Conservation (phyloP, 1,140 invertebrate species). For the Saccostrea echinata region DNA sequence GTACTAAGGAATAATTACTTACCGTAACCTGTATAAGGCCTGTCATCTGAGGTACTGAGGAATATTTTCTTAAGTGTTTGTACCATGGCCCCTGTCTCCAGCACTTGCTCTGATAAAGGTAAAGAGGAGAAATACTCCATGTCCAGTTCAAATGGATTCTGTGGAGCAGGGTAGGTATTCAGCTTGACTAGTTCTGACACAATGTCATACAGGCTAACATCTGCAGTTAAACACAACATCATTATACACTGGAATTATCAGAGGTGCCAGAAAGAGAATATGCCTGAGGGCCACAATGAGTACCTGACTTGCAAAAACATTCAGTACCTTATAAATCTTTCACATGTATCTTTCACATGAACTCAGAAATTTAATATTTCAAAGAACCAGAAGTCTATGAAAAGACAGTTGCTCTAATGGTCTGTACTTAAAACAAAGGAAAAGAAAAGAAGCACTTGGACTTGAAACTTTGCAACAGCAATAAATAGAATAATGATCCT, state of each 20-base stretch:
- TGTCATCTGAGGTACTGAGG: slow-evolving; percentile 66
- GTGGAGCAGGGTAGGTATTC: slow-evolving; percentile 73
- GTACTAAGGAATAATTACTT: background rate
- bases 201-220: slow-evolving; percentile 58
- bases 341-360: too few relatives aligned
- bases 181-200: slow-evolving; percentile 72
- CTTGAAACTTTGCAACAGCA: too few relatives aligned
- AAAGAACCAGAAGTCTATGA: too few relatives aligned
- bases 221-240: background rate
- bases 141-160: slow-evolving; percentile 75
- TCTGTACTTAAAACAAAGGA: too few relatives aligned
- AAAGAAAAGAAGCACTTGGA: too few relatives aligned
- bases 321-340: too few relatives aligned
- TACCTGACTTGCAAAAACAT: too few relatives aligned
- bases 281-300: too few relatives aligned
- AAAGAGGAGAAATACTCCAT: slow-evolving; percentile 69
- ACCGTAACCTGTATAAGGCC: slow-evolving; percentile 71
- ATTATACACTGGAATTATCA: background rate
- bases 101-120: slow-evolving; percentile 65
- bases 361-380: too few relatives aligned
- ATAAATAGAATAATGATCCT: too few relatives aligned
- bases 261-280: too few relatives aligned
- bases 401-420: too few relatives aligned
- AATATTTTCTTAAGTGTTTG: slow-evolving; percentile 70
- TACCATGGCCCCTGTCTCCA: slow-evolving; percentile 70